These are phyloP conservation scores for Enteromius afrohamiltoni DNA, from an alignment of 2,797 vertebrate species.

Conservation along the genomic window DNA sequence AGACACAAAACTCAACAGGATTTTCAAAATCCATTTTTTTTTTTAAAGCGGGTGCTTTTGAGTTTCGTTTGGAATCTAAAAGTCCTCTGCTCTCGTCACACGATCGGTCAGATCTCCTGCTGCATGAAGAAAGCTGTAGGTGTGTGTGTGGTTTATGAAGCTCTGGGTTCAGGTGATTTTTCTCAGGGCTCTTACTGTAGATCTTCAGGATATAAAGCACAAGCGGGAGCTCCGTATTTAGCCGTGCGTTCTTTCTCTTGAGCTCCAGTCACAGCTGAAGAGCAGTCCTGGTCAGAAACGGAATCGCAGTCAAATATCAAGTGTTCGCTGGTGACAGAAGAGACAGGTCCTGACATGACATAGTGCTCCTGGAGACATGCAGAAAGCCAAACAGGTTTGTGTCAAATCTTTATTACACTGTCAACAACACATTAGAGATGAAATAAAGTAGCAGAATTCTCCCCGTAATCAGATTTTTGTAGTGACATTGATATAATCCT, in stretches of 20 bases:
- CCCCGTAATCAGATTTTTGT: too few relatives aligned
- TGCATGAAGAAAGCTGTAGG: background rate
- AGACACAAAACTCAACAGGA: too few relatives aligned
- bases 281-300: background rate
- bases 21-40: too few relatives aligned
- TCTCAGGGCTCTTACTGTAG: conserved; percentile 65
- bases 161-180: conserved; percentile 66
- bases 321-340: background rate
- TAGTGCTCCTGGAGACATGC: conserved; percentile 13
- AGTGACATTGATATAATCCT: background rate
- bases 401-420: conserved; percentile 24
- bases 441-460: conserved; percentile 3
- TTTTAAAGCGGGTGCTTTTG: too few relatives aligned
- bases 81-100: too few relatives aligned
- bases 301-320: background rate
- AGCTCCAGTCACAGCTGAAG: conserved; percentile 5
- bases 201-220: background rate
- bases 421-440: conserved; percentile 28
- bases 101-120: too few relatives aligned
- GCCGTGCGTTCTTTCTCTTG: background rate
- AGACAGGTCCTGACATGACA: conserved; percentile 20
- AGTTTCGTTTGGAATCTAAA: too few relatives aligned
- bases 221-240: background rate
- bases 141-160: conserved; percentile 47
- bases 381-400: conserved; percentile 19